These are phyloP conservation scores for Xestia xanthographa DNA, from an alignment of 2,888 invertebrate genomes.

Conservation along the genomic window DNA sequence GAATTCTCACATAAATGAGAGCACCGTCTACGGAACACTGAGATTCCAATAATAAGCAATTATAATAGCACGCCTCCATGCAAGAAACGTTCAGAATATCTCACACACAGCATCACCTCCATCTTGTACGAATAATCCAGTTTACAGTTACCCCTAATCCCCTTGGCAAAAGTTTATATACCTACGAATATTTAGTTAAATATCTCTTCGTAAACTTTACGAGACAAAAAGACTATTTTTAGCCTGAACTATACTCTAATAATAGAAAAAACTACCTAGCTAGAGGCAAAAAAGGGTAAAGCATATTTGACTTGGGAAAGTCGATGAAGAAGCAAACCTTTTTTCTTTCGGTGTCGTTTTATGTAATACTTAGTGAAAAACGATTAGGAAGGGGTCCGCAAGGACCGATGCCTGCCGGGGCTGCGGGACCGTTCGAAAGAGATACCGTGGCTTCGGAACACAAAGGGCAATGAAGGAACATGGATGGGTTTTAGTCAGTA, in stretches of 20 bases:
- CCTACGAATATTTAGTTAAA: neutral
- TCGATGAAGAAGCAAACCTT: neutral
- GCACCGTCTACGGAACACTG: neutral
- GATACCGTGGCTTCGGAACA: no score
- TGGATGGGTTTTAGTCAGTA: no score
- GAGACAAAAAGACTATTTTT: neutral
- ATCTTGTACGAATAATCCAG: conserved; percentile 19
- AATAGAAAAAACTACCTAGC: neutral
- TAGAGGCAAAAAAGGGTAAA: neutral
- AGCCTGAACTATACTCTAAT: neutral
- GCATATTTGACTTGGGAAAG: neutral
- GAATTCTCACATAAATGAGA: conserved; percentile 3
- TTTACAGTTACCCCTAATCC: neutral
- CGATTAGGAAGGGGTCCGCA: no score
- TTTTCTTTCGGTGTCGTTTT: conserved; percentile 9
- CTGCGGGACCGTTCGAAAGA: no score
- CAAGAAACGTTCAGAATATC: conserved; percentile 13
- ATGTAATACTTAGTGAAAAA: conserved; percentile 11
- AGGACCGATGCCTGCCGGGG: no score
- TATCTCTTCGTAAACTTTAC: neutral
- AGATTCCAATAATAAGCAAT: conserved; percentile 29
- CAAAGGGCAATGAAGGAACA: no score
- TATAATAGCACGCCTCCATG: neutral
- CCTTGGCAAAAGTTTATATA: neutral
- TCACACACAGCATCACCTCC: neutral